Evolutionary conservation across 2,113 vertebrate genomes (phyloP).

Genomic region (Ovibos moschatus): DNA sequence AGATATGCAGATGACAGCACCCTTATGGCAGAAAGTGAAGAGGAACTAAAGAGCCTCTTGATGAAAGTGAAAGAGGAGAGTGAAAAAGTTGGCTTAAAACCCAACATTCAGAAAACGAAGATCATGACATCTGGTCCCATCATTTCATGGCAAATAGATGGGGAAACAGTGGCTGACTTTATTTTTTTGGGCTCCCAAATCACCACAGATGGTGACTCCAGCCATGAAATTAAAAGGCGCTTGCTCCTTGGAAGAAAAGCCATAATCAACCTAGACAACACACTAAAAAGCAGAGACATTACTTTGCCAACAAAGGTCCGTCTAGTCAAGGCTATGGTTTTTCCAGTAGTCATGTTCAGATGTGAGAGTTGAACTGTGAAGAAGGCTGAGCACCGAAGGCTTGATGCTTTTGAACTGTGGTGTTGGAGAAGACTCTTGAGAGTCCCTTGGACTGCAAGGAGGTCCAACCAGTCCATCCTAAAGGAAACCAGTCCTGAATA

Average conservation of each 20-base stretch:
- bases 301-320: not conserved
- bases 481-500: not conserved
- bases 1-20: not conserved
- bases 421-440: not conserved
- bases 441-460: not conserved
- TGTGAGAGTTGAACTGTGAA: not conserved
- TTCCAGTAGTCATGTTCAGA: not conserved
- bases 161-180: not conserved
- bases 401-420: not conserved
- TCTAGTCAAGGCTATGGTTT: not conserved
- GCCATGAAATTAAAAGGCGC: not conserved
- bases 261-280: not conserved
- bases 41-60: not conserved
- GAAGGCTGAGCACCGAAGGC: fast-evolving
- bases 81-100: not conserved
- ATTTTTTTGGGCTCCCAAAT: fast-evolving
- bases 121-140: not conserved
- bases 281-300: not conserved
- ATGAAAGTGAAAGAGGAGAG: not conserved
- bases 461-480: not conserved
- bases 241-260: not conserved
- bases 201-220: not conserved
- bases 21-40: not conserved
- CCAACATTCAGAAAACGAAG: not conserved
- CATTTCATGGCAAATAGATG: not conserved